Percentiles rank a stretch among this genome's conserved stretches.
phyloP scores from a whole-genome alignment of 2,113 vertebrate species.

The Mohoua ochrocephala region DNA sequence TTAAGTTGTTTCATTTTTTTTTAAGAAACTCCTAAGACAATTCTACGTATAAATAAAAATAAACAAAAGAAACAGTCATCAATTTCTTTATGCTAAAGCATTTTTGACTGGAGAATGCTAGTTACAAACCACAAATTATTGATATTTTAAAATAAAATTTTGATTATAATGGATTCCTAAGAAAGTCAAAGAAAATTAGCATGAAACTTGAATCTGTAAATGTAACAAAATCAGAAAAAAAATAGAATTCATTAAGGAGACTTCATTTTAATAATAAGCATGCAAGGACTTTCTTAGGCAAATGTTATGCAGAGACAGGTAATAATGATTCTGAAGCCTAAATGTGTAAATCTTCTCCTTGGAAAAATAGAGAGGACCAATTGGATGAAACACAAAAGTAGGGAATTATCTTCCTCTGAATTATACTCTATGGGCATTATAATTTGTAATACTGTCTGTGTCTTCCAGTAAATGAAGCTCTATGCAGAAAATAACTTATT shows the following conservation, averaged over 20 bases:
- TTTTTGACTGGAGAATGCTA: background rate
- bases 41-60: background rate
- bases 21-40: background rate
- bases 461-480: conserved; percentile 20
- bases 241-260: background rate
- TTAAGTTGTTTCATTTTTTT: background rate
- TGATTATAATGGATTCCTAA: background rate
- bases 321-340: background rate
- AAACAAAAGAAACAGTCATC: background rate
- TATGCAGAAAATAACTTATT: background rate
- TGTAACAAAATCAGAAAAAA: background rate
- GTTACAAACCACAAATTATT: background rate
- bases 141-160: background rate
- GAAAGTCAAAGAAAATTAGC: background rate
- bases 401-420: background rate
- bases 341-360: background rate
- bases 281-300: background rate
- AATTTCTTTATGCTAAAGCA: background rate
- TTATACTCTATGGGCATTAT: background rate
- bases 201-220: background rate
- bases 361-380: background rate
- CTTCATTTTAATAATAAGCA: background rate
- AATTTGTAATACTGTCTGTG: background rate
- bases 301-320: background rate
- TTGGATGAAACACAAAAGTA: background rate